Base-by-base conservation (phyloP, 1,140 invertebrate genomes). In the Penaeus vannamei region DNA sequence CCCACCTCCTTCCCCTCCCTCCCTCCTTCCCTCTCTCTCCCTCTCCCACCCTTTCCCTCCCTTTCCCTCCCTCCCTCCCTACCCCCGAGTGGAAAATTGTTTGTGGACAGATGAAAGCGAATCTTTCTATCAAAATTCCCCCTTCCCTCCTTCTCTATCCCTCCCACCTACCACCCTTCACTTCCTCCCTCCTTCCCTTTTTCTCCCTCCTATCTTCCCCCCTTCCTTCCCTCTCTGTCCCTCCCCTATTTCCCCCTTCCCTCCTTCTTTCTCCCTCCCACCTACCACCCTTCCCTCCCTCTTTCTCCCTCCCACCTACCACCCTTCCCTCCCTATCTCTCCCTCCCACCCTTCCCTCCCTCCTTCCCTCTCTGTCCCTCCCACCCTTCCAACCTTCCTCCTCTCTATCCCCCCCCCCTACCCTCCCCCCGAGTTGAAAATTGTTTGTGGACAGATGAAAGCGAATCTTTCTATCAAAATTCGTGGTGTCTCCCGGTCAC, bases 361-460 rank as follows among this genome's bases (percentile, higher is more conserved):
- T n/a, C 23, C n/a, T 23, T n/a, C 2, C n/a, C 23, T n/a, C 23
- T n/a, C 23, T 23, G 19, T n/a, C 66, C 66, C 32, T n/a, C 26
- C 23, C 69, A 1, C 8, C 19, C 69, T 8, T 0, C 23, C n/a
- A n/a, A n/a, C n/a, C n/a, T n/a, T n/a, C n/a, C n/a, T n/a, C n/a
- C 69, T 32, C 8, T 3, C 10, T n/a, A 4, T n/a, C 4, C 20
- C 69, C n/a, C 69, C 19, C 23, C 4, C 17, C 69, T n/a, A 0
- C n/a, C 69, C n/a, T 32, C 17, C 69, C 69, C 2, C 3, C 14
- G 23, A 72, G n/a, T 17, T 26, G 80, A 83, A 83, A 83, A 83
- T 83, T 59, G 83, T 84, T 69, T 84, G 83, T 84, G 83, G 83
- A 72, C 83, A 46, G 36, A 84, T 84, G 83, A 84, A 84, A 84